A percentile compares a stretch with the other conserved stretches of the same genome.
phyloP scores from a whole-genome alignment of 1,140 invertebrate genomes.

The Aphis gossypii region DNA sequence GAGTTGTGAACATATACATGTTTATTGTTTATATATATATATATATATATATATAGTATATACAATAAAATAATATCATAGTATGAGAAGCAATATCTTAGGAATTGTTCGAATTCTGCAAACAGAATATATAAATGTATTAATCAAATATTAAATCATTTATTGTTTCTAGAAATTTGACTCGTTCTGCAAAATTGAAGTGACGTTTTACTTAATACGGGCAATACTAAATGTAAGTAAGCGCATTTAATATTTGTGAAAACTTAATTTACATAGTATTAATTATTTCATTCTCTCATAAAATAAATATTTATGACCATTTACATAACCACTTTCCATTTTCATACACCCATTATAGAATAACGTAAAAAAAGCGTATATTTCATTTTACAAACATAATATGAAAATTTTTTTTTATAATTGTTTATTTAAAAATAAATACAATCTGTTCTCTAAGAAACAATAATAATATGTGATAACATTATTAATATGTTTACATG shows the following conservation, averaged over 20 bases:
- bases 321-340: not conserved
- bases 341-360: not conserved
- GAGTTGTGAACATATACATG: slow-evolving; percentile 62
- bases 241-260: not conserved
- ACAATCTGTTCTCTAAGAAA: no score
- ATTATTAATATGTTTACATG: no score
- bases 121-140: not conserved
- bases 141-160: slow-evolving; percentile 19
- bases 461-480: no score
- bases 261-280: not conserved
- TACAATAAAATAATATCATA: not conserved
- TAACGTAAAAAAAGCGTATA: not conserved
- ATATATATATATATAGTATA: no score
- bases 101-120: not conserved
- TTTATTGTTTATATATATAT: no score
- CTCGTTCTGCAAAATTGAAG: slow-evolving; percentile 76
- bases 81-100: not conserved
- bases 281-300: not conserved
- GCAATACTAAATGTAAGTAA: slow-evolving; percentile 75
- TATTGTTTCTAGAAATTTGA: slow-evolving; percentile 74
- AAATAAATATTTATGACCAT: not conserved
- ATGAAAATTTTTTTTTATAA: not conserved
- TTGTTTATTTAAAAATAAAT: no score
- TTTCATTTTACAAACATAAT: not conserved
- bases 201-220: slow-evolving; percentile 74